A percentile compares a stretch with the other conserved stretches of the same genome.
Evolutionary conservation across 2,888 invertebrate species (phyloP).

Genomic region (Polydesmus complanatus): DNA sequence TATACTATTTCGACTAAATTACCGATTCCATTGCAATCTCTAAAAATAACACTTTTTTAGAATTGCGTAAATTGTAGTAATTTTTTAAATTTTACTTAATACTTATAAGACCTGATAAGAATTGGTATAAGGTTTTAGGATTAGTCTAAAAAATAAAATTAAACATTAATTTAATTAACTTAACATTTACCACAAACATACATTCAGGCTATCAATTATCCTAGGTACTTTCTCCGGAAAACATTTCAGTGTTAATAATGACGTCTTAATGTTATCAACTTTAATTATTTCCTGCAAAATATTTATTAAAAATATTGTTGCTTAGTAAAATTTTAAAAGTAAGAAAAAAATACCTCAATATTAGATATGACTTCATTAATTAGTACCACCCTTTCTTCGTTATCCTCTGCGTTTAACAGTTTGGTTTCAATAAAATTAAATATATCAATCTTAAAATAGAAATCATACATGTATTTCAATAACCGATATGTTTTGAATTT

Average conservation of each 20-base stretch:
- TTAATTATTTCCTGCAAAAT: slow-evolving; percentile 38
- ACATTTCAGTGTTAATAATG: slow-evolving; percentile 45
- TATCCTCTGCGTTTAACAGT: slow-evolving; percentile 27
- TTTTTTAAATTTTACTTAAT: slow-evolving; percentile 29
- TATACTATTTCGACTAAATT: background rate
- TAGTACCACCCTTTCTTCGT: slow-evolving; percentile 27
- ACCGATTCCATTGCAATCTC: background rate
- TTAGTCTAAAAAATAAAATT: slow-evolving; percentile 19
- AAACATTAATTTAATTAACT: background rate
- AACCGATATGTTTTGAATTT: background rate
- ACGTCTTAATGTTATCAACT: slow-evolving; percentile 47
- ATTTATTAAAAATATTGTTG: slow-evolving; percentile 1
- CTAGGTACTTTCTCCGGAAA: slow-evolving; percentile 37
- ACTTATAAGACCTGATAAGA: slow-evolving; percentile 45
- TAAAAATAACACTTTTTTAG: background rate
- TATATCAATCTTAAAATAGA: slow-evolving; percentile 38
- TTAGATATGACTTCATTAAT: slow-evolving; percentile 28
- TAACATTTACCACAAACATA: slow-evolving; percentile 9
- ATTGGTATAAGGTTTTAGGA: slow-evolving; percentile 38
- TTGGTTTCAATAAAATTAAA: slow-evolving; percentile 39
- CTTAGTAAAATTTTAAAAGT: slow-evolving; percentile 14
- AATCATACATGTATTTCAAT: background rate
- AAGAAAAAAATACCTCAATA: slow-evolving; percentile 25
- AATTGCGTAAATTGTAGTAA: background rate
- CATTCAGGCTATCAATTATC: slow-evolving; percentile 36